phyloP scores from a whole-genome alignment of 2,797 vertebrate species.

The Zenarchopterus dispar region DNA sequence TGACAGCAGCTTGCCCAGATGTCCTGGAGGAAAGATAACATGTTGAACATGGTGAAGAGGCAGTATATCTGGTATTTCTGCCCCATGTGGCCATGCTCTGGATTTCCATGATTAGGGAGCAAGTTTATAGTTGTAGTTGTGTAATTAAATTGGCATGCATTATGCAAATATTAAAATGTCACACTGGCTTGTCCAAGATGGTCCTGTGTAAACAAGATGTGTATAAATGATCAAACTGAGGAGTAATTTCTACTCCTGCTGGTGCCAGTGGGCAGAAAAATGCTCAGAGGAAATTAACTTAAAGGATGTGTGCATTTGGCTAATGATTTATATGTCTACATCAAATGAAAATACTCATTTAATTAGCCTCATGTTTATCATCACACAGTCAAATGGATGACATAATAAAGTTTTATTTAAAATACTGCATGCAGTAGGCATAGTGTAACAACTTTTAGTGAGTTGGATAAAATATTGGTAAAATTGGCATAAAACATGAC shows the following conservation, averaged over 20 bases:
- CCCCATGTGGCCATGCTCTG: slow-evolving; percentile 30
- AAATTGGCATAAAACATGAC: background rate
- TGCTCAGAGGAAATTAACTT: slow-evolving; percentile 32
- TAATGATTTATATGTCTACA: slow-evolving; percentile 46
- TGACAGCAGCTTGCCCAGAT: slow-evolving; percentile 59
- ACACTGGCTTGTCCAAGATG: slow-evolving; percentile 21
- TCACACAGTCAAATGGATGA: slow-evolving; percentile 8
- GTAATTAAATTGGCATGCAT: slow-evolving; percentile 39
- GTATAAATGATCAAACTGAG: slow-evolving; percentile 45
- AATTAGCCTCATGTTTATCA: slow-evolving; percentile 39
- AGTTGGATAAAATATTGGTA: background rate
- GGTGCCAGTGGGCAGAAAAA: slow-evolving; percentile 40
- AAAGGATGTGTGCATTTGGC: slow-evolving; percentile 27
- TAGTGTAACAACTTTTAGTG: slow-evolving; percentile 2
- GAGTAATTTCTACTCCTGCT: slow-evolving; percentile 26
- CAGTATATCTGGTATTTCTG: slow-evolving; percentile 22
- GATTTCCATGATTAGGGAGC: slow-evolving; percentile 45
- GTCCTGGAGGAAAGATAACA: slow-evolving; percentile 60
- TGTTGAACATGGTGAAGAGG: slow-evolving; percentile 27
- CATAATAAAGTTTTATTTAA: slow-evolving; percentile 31
- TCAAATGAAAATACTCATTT: slow-evolving; percentile 51
- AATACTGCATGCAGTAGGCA: slow-evolving; percentile 3
- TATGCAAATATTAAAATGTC: slow-evolving; percentile 22
- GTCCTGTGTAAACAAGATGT: slow-evolving; percentile 47
- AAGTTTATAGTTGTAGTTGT: slow-evolving; percentile 24